Base-by-base conservation (phyloP, 2,888 invertebrate species). In the Synanthedon formicaeformis region DNA sequence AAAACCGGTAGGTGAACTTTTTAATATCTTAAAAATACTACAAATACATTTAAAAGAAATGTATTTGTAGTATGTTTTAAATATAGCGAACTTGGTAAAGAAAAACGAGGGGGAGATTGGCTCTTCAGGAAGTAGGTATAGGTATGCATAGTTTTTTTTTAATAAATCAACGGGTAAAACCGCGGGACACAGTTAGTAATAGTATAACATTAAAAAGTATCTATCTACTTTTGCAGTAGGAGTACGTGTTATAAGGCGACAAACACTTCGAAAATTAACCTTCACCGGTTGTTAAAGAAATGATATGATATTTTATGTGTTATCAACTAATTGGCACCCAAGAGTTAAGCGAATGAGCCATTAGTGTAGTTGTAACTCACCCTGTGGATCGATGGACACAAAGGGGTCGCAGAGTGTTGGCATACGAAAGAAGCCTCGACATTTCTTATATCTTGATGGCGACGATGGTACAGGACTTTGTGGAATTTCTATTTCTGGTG, bases 341-440 rank as follows among this genome's bases (percentile, higher is more conserved):
- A 64, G 45, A 13, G 52, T 52, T 53, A 56, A 56, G 52, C 41
- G 40, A 13, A 40, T 52, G 66, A 52, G 54, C 49, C n/a, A 40
- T 52, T n/a, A 40, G 1, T 45, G 3, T 5, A 45, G 45, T 45
- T 45, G 2, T 4, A 53, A 58, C 66, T 69, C 61, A 80, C 91
- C 91, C 69, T 91, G 91, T 3, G 91, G 91, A 73, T 91, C 91
- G 53, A 91, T 81, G 0, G 89, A 80, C 51, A 73, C 62, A 53
- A 75, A 75, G 1, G 82, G 80, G 52, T 81, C 75, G 58, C 74
- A 81, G 52, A 76, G 67, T 1, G 63, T 55, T 2, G 73, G 71
- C 23, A 78, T 54, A 34, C 51, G 60, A 13, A 71, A 59, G 49
- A 65, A 60, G 1, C 72, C 69, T 51, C 68, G 70, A 57, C 69